Base-by-base conservation (phyloP, 2,113 vertebrate species). In the Chroicocephalus ridibundus region DNA sequence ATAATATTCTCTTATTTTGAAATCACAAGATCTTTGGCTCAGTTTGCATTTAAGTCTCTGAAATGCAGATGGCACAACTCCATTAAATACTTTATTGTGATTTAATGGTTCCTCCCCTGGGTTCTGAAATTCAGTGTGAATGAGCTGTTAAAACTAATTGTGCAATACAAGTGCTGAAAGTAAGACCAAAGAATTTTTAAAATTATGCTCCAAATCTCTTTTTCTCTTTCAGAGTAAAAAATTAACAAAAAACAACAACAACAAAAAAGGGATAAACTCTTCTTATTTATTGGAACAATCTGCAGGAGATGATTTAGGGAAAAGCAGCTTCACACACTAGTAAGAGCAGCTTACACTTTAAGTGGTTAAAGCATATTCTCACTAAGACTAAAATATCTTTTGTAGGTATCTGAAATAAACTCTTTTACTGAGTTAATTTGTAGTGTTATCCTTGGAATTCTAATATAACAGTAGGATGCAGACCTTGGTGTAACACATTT, bases 91-190 rank as follows among this genome's bases (percentile, higher is more conserved):
- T 89, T 96, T 81, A 51, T 72, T 86, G 31, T 85, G 84, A 87
- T 91, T 95, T 95, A 96, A 42, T 89, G 46, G 62, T 61, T 94
- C 89, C 22, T 90, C 85, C 75, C 46, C 12, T 82, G 88, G 76
- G 77, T 71, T 95, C 82, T 55, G 65, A 87, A 93, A 89, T 76
- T 74, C 36, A 29, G 32, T 51, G n/a, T 90, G 81, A 89, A 93
- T 25, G 47, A 96, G 68, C 75, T 95, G 27, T 54, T 95, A 92
- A 95, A 96, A 83, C 6, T 60, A 91, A 82, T 60, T n/a, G 46
- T 80, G 51, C 69, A 93, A 60, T 68, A 1, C 21, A 72, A 95
- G 13, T 29, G 3, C 34, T 69, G 77, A 77, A 96, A 91, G 54
- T 32, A 88, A 95, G 61, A 66, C 10, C 76, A 93, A 91, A 58